Percentiles rank a stretch among this genome's conserved stretches.
These are phyloP conservation scores for Leistus spinibarbis DNA, from an alignment of 2,888 invertebrate species.

Conservation along the genomic window DNA sequence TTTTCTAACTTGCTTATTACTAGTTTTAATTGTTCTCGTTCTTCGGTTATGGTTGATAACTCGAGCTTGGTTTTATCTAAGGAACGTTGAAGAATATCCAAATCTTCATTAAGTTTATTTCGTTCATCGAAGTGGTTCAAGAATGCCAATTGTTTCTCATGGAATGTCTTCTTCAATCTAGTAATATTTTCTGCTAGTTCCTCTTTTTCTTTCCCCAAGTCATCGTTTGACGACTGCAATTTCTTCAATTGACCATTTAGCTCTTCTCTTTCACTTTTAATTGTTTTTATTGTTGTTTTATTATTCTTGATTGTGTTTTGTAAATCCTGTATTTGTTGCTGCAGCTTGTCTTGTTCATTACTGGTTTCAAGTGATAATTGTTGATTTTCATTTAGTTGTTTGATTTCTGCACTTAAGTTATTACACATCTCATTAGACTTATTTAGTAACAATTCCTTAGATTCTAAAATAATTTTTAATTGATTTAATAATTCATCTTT, in stretches of 20 bases:
- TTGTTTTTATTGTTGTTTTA: background rate
- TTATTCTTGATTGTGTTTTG: slow-evolving; percentile 15
- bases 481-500: slow-evolving; percentile 19
- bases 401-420: slow-evolving; percentile 20
- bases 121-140: slow-evolving; percentile 17
- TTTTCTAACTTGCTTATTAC: slow-evolving; percentile 21
- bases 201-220: slow-evolving; percentile 21
- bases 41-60: slow-evolving; percentile 1
- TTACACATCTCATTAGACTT: slow-evolving; percentile 15
- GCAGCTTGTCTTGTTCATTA: slow-evolving; percentile 7
- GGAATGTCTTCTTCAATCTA: slow-evolving; percentile 15
- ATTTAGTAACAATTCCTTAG: slow-evolving; percentile 7
- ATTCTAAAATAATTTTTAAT: slow-evolving; percentile 12
- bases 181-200: slow-evolving; percentile 4
- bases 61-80: slow-evolving; percentile 18
- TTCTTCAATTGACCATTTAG: slow-evolving; percentile 15
- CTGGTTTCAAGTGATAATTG: slow-evolving; percentile 2
- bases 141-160: slow-evolving; percentile 19
- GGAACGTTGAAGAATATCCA: slow-evolving; percentile 6
- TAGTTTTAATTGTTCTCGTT: slow-evolving; percentile 27
- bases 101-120: slow-evolving; percentile 17
- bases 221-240: background rate
- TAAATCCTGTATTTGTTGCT: slow-evolving; percentile 11
- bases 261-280: slow-evolving; percentile 19
- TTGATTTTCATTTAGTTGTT: slow-evolving; percentile 12